Evolutionary conservation across 2,797 vertebrate genomes (phyloP), one percentile per base, ranked within the genome.

Genomic region (Malacoraja senta): DNA sequence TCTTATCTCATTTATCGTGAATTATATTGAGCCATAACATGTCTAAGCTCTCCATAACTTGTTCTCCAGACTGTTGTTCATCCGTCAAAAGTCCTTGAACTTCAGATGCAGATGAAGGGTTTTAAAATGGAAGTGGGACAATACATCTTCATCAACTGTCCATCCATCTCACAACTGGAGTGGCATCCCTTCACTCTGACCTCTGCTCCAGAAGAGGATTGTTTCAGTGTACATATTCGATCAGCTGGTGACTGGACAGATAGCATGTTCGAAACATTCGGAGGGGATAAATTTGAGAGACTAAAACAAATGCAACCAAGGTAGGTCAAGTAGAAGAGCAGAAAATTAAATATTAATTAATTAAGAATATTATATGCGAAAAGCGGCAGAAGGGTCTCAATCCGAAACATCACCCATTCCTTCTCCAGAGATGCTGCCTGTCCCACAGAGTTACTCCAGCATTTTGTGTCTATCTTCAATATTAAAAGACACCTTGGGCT

Each of bases 101-200:
- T 99, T 94, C 98, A 98, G 95, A 96, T 99, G 97, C 95, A 96
- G 86, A 99, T 98, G 95, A 95, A 93, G 8, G 98, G 97, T 2
- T 99, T 99, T 94, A 96, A 93, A 93, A 98, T 99, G 98, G 98
- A 98, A 26, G 98, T 99, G 93, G 98, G 98, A 1, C 98, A 98
- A 95, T 98, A 99, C 74, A 96, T 98, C 94, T 99, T 99, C 0
- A 94, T 99, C 95, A 99, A 98, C 95, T 99, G 98, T 94, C 98
- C 98, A 0, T 93, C 95, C 44, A 96, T 98, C 95, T 99, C 98
- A 9, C 94, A 94, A 19, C 96, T 99, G 93, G 98, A 99, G 95
- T 98, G 98, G 98, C 98, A 99, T 93, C 98, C 98, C 21, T 98
- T 99, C 95, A 98, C 98, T 94, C 97, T 99, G 96, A 99, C 98